Conservation (phyloP, 1,140 invertebrate genomes). For the Archivesica marissinica region DNA sequence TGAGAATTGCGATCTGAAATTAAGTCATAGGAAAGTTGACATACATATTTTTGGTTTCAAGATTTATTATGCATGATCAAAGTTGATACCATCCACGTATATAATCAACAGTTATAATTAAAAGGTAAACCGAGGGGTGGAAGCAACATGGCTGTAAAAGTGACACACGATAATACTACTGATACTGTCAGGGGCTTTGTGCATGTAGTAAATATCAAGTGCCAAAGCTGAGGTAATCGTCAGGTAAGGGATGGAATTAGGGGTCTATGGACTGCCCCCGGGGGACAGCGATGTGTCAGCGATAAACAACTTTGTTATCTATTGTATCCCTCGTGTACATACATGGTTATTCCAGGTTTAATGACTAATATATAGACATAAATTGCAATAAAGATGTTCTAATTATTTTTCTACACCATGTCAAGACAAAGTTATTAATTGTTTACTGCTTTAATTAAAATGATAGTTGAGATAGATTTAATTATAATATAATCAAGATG, state of each 20-base stretch:
- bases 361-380: not conserved
- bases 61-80: too few relatives aligned
- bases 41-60: too few relatives aligned
- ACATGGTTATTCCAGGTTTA: slow-evolving; percentile 17
- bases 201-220: slow-evolving; percentile 9
- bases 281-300: slow-evolving; percentile 27
- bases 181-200: slow-evolving; percentile 16
- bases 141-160: slow-evolving; percentile 20
- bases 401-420: not conserved
- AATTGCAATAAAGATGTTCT: slow-evolving; percentile 35
- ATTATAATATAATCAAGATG: too few relatives aligned
- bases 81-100: too few relatives aligned
- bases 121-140: not conserved
- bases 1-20: too few relatives aligned
- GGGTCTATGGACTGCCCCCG: not conserved
- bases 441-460: not conserved
- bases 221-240: slow-evolving; percentile 25
- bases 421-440: slow-evolving; percentile 1
- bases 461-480: too few relatives aligned
- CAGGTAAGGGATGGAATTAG: slow-evolving; percentile 13
- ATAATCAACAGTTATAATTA: not conserved
- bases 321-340: slow-evolving; percentile 5
- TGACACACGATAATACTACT: slow-evolving; percentile 6
- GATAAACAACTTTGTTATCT: slow-evolving; percentile 46
- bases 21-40: too few relatives aligned